Percentiles rank a stretch among this genome's conserved stretches.
Conservation (phyloP, 2,888 invertebrate species). For the Leptopilina myrica region DNA sequence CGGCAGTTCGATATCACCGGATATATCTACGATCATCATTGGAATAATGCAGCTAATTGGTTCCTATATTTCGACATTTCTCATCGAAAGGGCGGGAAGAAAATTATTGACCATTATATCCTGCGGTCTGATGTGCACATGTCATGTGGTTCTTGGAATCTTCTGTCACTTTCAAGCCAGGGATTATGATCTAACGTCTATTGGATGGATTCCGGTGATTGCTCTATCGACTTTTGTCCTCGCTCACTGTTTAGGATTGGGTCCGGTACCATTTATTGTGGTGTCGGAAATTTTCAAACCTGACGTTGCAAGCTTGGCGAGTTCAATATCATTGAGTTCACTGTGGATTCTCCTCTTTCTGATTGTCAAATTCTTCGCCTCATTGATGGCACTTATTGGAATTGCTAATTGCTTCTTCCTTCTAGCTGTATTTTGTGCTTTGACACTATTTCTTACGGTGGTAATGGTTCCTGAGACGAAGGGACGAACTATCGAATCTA, state of each 20-base stretch:
- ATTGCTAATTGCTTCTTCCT: constrained; percentile 70
- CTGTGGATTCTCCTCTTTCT: constrained; percentile 69
- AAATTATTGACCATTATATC: constrained; percentile 77
- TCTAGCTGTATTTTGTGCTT: constrained; percentile 62
- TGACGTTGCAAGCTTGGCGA: constrained; percentile 65
- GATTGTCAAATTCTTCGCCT: constrained; percentile 67
- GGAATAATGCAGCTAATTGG: constrained; percentile 79
- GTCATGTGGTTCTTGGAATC: constrained; percentile 12
- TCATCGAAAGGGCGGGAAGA: constrained; percentile 82
- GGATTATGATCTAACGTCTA: constrained; percentile 65
- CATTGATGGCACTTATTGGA: constrained; percentile 60
- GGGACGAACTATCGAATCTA: constrained; percentile 67
- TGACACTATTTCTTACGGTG: constrained; percentile 62
- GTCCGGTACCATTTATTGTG: constrained; percentile 78
- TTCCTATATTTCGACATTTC: constrained; percentile 74
- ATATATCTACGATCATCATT: constrained; percentile 80
- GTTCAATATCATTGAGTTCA: constrained; percentile 59
- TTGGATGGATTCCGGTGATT: constrained; percentile 78
- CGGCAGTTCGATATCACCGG: constrained; percentile 77
- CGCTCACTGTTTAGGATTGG: constrained; percentile 78
- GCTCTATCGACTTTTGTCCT: constrained; percentile 78
- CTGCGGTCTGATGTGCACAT: constrained; percentile 69
- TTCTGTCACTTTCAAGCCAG: constrained; percentile 69
- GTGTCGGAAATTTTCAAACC: constrained; percentile 78
- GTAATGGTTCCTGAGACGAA: constrained; percentile 71